Conservation (phyloP, 2,888 invertebrate species). For the Herminia tarsipennalis region DNA sequence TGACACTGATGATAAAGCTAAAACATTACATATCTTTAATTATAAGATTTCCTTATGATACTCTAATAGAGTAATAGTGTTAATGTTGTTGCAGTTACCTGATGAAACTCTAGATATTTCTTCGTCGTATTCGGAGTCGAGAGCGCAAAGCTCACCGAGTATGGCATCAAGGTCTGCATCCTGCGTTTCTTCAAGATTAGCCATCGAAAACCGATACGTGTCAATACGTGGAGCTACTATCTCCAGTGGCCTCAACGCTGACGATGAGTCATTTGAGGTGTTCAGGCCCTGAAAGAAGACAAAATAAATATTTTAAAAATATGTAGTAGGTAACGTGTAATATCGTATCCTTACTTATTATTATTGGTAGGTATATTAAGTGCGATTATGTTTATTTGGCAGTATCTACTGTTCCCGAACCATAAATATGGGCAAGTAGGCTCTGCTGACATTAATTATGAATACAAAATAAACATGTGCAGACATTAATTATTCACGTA, state of each 20-base stretch:
- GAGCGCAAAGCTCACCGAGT: constrained; percentile 96
- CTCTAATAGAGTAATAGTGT: not conserved
- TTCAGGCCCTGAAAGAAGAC: constrained; percentile 89
- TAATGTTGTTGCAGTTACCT: constrained; percentile 50
- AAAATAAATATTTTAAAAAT: not conserved
- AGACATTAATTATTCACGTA: constrained; percentile 61
- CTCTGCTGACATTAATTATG: constrained; percentile 46
- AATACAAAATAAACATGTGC: constrained; percentile 60
- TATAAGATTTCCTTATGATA: too few species aligned
- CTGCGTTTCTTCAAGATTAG: constrained; percentile 97
- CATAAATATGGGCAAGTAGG: constrained; percentile 49
- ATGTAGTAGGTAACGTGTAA: not conserved
- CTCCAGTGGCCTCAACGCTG: constrained; percentile 88
- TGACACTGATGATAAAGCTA: constrained; percentile 57
- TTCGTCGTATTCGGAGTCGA: constrained; percentile 90
- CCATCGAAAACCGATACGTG: constrained; percentile 97
- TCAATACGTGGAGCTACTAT: constrained; percentile 94
- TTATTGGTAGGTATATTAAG: too few species aligned
- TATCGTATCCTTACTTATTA: too few species aligned
- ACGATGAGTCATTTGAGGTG: constrained; percentile 74
- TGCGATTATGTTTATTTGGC: constrained; percentile 42
- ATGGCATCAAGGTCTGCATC: constrained; percentile 99
- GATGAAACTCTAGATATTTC: constrained; percentile 81
- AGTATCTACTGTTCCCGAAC: constrained; percentile 54
- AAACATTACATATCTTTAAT: not conserved